Conservation (phyloP, 1,140 invertebrate genomes). For the Drosophila parvula region DNA sequence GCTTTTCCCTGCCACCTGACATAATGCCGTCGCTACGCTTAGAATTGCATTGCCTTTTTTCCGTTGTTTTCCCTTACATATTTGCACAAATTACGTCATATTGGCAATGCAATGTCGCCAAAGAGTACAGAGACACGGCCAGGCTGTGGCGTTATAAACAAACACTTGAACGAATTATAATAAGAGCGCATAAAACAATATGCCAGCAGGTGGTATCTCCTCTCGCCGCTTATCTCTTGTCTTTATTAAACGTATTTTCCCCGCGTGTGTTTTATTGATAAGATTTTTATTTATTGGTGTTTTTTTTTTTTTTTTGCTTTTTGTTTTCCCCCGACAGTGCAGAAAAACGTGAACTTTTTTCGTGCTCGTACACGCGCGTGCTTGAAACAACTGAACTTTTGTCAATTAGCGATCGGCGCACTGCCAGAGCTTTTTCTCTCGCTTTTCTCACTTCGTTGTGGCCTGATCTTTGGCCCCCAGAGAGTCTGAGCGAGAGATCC, state of each 20-base stretch:
- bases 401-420: constrained; percentile 34
- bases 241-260: constrained; percentile 11
- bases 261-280: constrained; percentile 33
- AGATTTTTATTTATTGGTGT: constrained; percentile 15
- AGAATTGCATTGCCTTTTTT: constrained; percentile 64
- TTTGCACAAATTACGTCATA: constrained; percentile 75
- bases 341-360: neutral
- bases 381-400: constrained; percentile 38
- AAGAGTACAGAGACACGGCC: constrained; percentile 16
- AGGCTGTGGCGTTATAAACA: constrained; percentile 32
- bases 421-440: constrained; percentile 34
- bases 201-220: constrained; percentile 1
- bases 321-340: neutral
- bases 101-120: constrained; percentile 67
- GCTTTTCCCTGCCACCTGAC: constrained; percentile 62
- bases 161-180: constrained; percentile 12
- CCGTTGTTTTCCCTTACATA: constrained; percentile 34
- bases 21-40: constrained; percentile 48
- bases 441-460: constrained; percentile 2
- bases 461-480: constrained; percentile 36
- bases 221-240: neutral
- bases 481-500: constrained; percentile 7
- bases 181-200: constrained; percentile 1
- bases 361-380: constrained; percentile 27
- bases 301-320: neutral